Conservation (phyloP, 2,888 invertebrate species). For the Dusona sp. region DNA sequence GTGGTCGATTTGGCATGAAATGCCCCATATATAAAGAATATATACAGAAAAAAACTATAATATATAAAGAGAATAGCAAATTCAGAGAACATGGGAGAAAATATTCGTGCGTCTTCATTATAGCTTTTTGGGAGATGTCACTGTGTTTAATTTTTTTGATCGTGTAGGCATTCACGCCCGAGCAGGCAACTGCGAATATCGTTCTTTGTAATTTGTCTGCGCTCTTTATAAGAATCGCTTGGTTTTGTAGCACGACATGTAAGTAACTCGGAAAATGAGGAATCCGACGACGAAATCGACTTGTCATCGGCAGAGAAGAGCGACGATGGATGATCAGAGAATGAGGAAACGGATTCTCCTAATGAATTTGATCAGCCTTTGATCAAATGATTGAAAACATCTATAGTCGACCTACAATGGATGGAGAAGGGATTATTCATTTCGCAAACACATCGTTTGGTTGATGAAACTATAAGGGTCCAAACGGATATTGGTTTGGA, state of each 20-base stretch:
- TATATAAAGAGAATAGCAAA: not conserved
- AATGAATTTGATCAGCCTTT: conserved; percentile 27
- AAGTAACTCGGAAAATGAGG: conserved; percentile 27
- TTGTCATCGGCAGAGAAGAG: conserved; percentile 12
- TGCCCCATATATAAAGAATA: too few relatives aligned
- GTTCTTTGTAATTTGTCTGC: conserved; percentile 7
- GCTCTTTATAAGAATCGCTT: not conserved
- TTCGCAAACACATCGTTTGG: conserved; percentile 24
- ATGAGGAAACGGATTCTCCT: conserved; percentile 20
- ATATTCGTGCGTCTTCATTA: not conserved
- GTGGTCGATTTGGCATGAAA: too few relatives aligned
- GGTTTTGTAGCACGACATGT: not conserved
- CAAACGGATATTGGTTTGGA: not conserved
- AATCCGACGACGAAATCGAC: conserved; percentile 28
- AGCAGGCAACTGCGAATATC: conserved; percentile 26
- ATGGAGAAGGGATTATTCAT: conserved; percentile 19
- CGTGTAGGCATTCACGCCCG: conserved; percentile 3
- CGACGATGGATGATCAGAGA: conserved; percentile 21
- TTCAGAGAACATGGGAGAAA: not conserved
- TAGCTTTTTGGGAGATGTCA: not conserved
- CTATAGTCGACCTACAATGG: conserved; percentile 38
- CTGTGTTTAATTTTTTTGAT: not conserved
- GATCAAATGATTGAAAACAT: conserved; percentile 29
- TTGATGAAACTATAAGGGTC: conserved; percentile 31
- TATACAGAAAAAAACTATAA: too few relatives aligned